phyloP scores from a whole-genome alignment of 2,797 vertebrate species.

The Squalus acanthias region DNA sequence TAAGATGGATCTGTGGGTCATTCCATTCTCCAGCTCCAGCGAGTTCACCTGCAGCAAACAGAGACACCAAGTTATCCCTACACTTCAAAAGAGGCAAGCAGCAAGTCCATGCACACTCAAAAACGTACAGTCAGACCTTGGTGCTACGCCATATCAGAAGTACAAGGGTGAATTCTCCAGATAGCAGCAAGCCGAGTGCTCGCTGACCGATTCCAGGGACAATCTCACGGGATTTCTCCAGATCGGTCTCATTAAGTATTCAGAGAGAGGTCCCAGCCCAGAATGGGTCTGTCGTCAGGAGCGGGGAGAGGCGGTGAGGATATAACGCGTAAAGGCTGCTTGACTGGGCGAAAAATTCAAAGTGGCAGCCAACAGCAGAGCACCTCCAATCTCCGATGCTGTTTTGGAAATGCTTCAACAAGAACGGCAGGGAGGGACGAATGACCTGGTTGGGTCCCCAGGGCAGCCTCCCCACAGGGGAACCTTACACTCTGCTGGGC shows the following conservation, averaged over 20 bases:
- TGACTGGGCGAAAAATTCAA: background rate
- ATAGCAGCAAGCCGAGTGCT: background rate
- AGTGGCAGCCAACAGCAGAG: background rate
- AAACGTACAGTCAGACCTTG: background rate
- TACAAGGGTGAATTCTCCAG: background rate
- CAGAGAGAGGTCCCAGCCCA: background rate
- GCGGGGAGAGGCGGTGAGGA: background rate
- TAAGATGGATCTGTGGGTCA: slow-evolving; percentile 76
- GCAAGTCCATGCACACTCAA: background rate
- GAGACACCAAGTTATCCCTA: slow-evolving; percentile 31
- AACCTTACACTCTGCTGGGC: background rate
- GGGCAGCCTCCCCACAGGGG: background rate
- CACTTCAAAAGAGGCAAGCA: background rate
- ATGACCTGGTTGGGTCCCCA: background rate
- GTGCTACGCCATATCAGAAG: background rate
- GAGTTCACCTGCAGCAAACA: slow-evolving; percentile 66
- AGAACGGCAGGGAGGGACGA: background rate
- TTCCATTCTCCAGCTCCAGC: slow-evolving; percentile 63
- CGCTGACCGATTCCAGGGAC: background rate
- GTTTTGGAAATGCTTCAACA: background rate
- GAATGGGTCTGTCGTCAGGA: background rate
- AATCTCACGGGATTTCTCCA: background rate
- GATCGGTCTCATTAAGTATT: background rate
- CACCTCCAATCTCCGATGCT: background rate
- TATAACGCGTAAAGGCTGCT: no score